phyloP scores from a whole-genome alignment of 2,113 vertebrate species.

The Solenodon paradoxus region DNA sequence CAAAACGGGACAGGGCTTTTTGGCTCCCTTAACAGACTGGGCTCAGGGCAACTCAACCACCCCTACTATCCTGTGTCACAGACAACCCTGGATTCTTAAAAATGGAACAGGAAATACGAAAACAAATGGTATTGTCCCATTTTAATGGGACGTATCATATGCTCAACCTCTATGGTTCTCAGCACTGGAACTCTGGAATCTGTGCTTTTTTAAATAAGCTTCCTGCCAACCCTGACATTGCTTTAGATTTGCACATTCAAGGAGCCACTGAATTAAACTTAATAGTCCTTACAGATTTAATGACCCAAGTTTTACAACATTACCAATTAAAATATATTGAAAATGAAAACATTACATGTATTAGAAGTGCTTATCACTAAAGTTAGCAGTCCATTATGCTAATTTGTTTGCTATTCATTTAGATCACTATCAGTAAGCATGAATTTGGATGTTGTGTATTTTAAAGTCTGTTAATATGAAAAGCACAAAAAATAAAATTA shows the following conservation, averaged over 20 bases:
- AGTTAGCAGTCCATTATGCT: background rate
- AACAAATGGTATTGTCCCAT: too few species aligned
- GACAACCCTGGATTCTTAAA: too few species aligned
- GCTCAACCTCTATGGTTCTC: too few species aligned
- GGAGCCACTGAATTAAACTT: background rate
- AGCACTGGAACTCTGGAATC: background rate
- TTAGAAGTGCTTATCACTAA: background rate
- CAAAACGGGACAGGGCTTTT: too few species aligned
- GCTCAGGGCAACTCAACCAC: too few species aligned
- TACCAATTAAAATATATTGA: background rate
- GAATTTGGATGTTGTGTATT: background rate
- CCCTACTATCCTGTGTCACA: too few species aligned
- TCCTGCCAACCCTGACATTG: background rate
- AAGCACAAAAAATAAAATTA: background rate
- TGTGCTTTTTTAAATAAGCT: background rate
- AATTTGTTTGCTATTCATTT: background rate
- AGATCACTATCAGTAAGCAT: background rate
- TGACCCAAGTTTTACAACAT: background rate
- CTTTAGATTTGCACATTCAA: background rate
- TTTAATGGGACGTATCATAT: too few species aligned
- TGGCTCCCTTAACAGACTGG: too few species aligned
- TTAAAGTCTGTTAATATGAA: conserved; percentile 11
- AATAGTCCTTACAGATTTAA: background rate
- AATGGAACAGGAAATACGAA: too few species aligned
- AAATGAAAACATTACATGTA: background rate